phyloP scores from a whole-genome alignment of 2,113 vertebrate species.

The Syngnathus scovelli region DNA sequence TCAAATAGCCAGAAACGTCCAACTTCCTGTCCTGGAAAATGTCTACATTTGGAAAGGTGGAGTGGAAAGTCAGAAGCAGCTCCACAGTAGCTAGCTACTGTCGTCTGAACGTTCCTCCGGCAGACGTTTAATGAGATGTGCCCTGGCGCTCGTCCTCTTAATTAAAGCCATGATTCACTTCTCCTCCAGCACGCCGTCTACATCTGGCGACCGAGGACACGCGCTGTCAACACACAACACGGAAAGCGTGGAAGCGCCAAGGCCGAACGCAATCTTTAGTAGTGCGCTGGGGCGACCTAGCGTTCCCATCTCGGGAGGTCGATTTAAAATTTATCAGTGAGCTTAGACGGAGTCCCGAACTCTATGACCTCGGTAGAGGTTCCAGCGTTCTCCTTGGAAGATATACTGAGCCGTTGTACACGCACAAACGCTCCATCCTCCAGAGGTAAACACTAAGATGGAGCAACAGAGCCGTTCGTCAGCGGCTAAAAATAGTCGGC shows the following conservation, averaged over 20 bases:
- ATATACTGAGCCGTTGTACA: neutral
- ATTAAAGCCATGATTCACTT: conserved; percentile 60
- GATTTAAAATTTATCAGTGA: too few relatives aligned
- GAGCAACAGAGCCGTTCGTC: conserved; percentile 23
- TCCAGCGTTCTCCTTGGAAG: neutral
- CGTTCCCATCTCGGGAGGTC: too few relatives aligned
- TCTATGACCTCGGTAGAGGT: neutral
- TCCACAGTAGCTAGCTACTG: conserved; percentile 31
- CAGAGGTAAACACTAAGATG: conserved; percentile 37
- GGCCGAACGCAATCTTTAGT: neutral
- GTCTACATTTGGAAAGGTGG: conserved; percentile 13
- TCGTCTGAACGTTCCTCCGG: conserved; percentile 33
- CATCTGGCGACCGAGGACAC: conserved; percentile 22
- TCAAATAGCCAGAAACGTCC: too few relatives aligned
- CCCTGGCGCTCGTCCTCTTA: conserved; percentile 39
- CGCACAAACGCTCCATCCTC: conserved; percentile 13
- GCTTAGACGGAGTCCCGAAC: neutral
- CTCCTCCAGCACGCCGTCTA: conserved; percentile 27
- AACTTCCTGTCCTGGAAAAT: too few relatives aligned
- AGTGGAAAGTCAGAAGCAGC: neutral
- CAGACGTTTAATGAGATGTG: conserved; percentile 43
- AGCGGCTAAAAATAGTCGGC: conserved; percentile 25
- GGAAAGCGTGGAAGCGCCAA: too few relatives aligned
- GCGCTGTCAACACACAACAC: conserved; percentile 2
- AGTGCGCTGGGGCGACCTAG: too few relatives aligned